Evolutionary conservation across 1,140 invertebrate species (phyloP), one percentile per base, ranked within the genome.

Genomic region (Grapholita molesta): DNA sequence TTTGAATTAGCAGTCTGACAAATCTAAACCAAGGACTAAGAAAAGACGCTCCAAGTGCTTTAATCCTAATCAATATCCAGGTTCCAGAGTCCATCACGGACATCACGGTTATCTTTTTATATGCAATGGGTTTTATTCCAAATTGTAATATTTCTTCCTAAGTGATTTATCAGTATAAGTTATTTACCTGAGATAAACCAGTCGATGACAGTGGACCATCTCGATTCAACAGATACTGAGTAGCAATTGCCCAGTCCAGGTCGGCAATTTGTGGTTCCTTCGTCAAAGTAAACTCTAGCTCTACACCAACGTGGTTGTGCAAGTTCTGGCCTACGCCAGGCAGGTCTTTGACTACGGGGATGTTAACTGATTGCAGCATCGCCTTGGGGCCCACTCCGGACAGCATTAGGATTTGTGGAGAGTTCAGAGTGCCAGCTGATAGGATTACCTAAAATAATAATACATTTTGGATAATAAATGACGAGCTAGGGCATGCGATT

Each of bases 251-350:
- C 94, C 94, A 95, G 67, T 93, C 93, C n/a, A 96, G 72, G 53
- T 94, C 93, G 38, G 93, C 93, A 0, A 89, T 84, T 48, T 94
- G 93, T 2, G 91, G 93, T 66, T 92, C 85, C 72, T 94, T 94
- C 32, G 80, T 87, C 69, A 94, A 67, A 0, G 78, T 83, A 69
- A 92, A 94, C 25, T 83, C 79, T 33, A 94, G 73, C 9, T 88
- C 93, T 32, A 93, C 94, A 0, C 95, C 94, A 0, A 95, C 94
- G 73, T 96, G 95, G 79, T 96, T 96, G 9, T 95, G 96, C 0
- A 97, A 85, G 79, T 97, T 97, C 69, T 94, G 92, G 0, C 96
- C 96, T 2, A 97, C 96, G 0, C 96, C 96, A 0, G 94, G 94
- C n/a, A 96, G 87, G 70, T 96, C 93, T 30, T 94, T 92, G 0